Evolutionary conservation across 2,888 invertebrate species (phyloP).

Genomic region (Drosophila nigricruria): DNA sequence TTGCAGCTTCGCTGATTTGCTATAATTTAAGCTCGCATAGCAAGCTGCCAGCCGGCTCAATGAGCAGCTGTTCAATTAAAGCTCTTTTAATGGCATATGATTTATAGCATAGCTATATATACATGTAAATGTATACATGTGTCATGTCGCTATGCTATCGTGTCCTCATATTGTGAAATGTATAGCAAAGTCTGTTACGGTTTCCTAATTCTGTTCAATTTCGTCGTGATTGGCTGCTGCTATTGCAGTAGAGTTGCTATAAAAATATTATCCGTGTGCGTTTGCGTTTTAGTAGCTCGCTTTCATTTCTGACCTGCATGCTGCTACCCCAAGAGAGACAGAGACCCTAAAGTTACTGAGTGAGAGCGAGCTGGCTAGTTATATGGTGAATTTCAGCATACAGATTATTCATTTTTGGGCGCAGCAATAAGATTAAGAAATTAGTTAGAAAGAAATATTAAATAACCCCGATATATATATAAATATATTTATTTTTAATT

Average conservation of each 20-base stretch:
- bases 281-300: too few relatives aligned
- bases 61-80: constrained; percentile 7
- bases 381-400: too few relatives aligned
- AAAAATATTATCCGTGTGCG: background rate
- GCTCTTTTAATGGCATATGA: background rate
- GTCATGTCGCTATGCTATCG: too few relatives aligned
- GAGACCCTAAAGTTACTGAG: background rate
- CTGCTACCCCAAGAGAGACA: too few relatives aligned
- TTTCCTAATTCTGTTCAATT: background rate
- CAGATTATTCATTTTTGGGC: too few relatives aligned
- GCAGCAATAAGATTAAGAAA: too few relatives aligned
- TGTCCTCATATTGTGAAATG: background rate
- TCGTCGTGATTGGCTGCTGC: background rate
- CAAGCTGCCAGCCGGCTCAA: background rate
- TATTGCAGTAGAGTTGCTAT: background rate
- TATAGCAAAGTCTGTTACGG: background rate
- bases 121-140: background rate
- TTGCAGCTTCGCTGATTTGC: constrained; percentile 55
- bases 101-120: background rate
- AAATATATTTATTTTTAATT: background rate
- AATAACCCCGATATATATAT: background rate
- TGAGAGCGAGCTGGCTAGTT: too few relatives aligned
- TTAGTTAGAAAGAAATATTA: too few relatives aligned
- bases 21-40: constrained; percentile 28
- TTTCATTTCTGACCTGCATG: too few relatives aligned